Base-by-base conservation (phyloP, 1,140 invertebrate genomes). In the Oscheius sp. region DNA sequence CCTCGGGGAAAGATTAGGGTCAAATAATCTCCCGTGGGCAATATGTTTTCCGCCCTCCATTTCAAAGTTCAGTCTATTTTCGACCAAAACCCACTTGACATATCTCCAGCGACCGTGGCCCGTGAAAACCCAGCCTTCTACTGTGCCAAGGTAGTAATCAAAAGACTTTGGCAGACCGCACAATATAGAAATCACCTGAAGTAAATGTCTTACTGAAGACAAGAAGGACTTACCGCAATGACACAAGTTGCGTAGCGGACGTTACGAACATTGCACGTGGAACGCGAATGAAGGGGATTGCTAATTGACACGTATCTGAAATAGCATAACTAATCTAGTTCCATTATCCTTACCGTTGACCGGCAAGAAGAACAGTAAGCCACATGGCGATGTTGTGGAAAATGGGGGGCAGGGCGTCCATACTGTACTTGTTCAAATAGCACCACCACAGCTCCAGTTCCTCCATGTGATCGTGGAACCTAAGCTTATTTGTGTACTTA, bases 241-340 rank as follows among this genome's bases (percentile, higher is more conserved):
- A 78, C 52, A 10, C 80, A 7, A n/a, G 82, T 84, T 10, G 77
- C 79, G n/a, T 80, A 55, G 28, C 82, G 68, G 1, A 83, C 82
- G 68, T 83, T 83, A 45, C 66, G 68, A 1, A 83, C 77, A 38
- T 73, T 79, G 62, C 82, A 83, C n/a, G 80, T 18, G 18, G 70
- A 68, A 18, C 82, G 68, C 20, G 82, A 83, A 59, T 73, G 62
- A 3, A 83, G n/a, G 0, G 82, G 82, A 74, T 83, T 77, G 49
- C 78, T 80, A 23, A 83, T 83, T 29, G 81, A 83, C 20, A 83
- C 77, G 64, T 83, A 83, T 38, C 81, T 83, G 45, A 69, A 80
- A 65, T 26, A 34, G 29, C 68, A 1, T 28, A 18, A n/a, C 28
- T 38, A 23, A 18, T 73, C 1, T 73, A 36, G 49, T 18, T 23